Percentiles rank a stretch among this genome's conserved stretches.
Evolutionary conservation across 2,797 vertebrate genomes (phyloP).

Genomic region (Pseudocheirus occidentalis): DNA sequence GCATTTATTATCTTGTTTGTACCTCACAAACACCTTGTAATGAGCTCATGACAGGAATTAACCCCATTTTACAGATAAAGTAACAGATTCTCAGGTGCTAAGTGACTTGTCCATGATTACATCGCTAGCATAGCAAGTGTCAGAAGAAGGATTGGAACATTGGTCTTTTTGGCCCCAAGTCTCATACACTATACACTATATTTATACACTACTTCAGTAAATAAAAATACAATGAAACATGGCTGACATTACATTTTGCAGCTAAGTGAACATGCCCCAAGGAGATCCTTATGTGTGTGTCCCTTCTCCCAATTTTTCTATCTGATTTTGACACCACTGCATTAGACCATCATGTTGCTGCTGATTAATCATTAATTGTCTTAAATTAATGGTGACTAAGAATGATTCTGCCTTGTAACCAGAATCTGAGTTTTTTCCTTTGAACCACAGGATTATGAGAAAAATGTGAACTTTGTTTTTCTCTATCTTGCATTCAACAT

Average conservation of each 20-base stretch:
- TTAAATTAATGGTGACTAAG: not conserved
- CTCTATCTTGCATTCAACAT: no score
- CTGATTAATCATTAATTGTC: not conserved
- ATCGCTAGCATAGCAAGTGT: not conserved
- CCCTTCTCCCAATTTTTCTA: not conserved
- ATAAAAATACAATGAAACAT: not conserved
- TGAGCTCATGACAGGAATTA: not conserved
- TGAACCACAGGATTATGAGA: no score
- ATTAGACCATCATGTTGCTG: not conserved
- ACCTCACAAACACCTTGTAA: not conserved
- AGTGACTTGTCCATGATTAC: not conserved
- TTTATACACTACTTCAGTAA: not conserved
- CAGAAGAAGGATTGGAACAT: not conserved
- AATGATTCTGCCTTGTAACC: no score
- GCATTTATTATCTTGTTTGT: not conserved
- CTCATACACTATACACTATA: not conserved
- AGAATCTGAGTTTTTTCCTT: no score
- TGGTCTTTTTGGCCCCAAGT: not conserved
- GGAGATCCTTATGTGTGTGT: not conserved
- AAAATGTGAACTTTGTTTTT: no score
- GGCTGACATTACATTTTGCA: not conserved
- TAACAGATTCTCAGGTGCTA: not conserved
- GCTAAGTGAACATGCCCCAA: not conserved
- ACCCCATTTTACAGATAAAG: not conserved
- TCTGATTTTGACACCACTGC: not conserved